Base-by-base conservation (phyloP, 2,888 invertebrate species). In the Aphodius granarius region DNA sequence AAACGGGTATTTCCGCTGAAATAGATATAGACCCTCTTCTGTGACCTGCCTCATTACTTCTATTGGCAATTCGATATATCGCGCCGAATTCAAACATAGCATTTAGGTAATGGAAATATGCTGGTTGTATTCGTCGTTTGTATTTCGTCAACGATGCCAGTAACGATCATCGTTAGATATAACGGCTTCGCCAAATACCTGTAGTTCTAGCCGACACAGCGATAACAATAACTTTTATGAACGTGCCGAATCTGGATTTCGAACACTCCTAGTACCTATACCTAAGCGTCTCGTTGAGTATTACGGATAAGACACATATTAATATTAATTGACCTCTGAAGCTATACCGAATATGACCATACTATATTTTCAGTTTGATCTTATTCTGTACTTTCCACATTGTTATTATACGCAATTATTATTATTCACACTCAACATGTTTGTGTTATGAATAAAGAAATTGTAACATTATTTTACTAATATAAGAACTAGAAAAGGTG, bases 161-260 rank as follows among this genome's bases (percentile, higher is more conserved):
- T 77, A 79, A 77, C 77, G 21, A 74, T 74, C 62, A 75, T 74
- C 78, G 76, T 79, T 79, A 65, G 22, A 66, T 76, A 78, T 79
- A 79, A 79, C 76, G 79, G 75, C 72, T 75, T 76, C 76, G 73
- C 75, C 75, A 73, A 78, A 78, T 75, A 78, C 76, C 75, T 74
- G 74, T 73, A 71, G 76, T 77, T 77, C 73, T 71, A 70, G 75
- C 22, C 66, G 65, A 6, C 43, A 9, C 9, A 70, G 20, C 66
- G 62, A 65, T 73, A 74, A 78, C 74, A 73, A 75, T 73, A 77
- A 71, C 75, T 73, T 75, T 77, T 76, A 76, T 62, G 64, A 65
- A 43, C 73, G 19, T 63, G 19, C 20, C 65, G 71, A 76, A 76
- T 64, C 63, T 74, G 70, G 70, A 9, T 17, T 16, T 72, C 63